Evolutionary conservation across 2,888 invertebrate species (phyloP).

Genomic region (Vesta saturnalis): DNA sequence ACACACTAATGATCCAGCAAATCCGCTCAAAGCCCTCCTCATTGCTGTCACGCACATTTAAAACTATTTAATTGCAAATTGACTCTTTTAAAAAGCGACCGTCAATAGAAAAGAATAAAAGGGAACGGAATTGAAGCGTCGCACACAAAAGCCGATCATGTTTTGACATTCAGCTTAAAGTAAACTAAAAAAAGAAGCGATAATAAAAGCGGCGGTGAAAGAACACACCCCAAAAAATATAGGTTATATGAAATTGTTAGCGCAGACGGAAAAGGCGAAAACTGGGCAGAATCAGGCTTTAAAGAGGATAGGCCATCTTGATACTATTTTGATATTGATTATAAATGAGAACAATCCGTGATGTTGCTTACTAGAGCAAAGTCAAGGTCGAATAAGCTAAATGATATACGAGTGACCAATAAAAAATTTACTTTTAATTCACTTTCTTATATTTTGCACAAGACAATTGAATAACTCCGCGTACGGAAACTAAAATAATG

Average conservation of each 20-base stretch:
- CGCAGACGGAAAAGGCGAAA: constrained; percentile 31
- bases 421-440: no score
- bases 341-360: constrained; percentile 9
- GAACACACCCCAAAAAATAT: constrained; percentile 40
- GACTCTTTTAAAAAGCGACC: not conserved
- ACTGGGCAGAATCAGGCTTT: constrained; percentile 32
- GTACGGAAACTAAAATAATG: no score
- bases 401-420: no score
- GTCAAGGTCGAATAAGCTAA: no score
- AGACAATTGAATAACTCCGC: no score
- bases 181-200: constrained; percentile 11
- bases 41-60: constrained; percentile 53
- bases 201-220: constrained; percentile 17
- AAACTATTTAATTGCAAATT: constrained; percentile 18
- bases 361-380: not conserved
- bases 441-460: no score
- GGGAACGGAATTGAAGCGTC: constrained; percentile 8
- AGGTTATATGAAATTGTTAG: constrained; percentile 34
- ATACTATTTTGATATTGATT: constrained; percentile 38
- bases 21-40: constrained; percentile 68
- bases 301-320: constrained; percentile 34
- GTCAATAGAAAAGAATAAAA: not conserved
- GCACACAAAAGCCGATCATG: constrained; percentile 13
- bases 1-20: constrained; percentile 63
- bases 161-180: not conserved